Percentiles rank a stretch among this genome's conserved stretches.
Evolutionary conservation across 2,888 invertebrate species (phyloP).

Genomic region (Amiota minor): DNA sequence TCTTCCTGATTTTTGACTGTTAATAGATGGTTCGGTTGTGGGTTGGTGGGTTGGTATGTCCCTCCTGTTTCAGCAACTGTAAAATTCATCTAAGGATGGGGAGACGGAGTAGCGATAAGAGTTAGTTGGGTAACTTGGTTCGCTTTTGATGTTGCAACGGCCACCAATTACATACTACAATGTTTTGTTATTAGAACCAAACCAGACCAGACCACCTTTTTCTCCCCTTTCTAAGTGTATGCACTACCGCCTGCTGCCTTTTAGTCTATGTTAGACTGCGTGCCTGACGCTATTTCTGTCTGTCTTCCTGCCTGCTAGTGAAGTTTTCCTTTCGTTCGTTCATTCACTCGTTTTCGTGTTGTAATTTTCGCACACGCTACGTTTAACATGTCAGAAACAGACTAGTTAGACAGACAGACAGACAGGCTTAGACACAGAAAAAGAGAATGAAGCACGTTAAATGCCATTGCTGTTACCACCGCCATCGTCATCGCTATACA

Average conservation of each 20-base stretch:
- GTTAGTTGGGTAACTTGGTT: too few relatives aligned
- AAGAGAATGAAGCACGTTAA: background rate
- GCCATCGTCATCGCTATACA: background rate
- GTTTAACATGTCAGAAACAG: conserved; percentile 17
- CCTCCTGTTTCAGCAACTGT: too few relatives aligned
- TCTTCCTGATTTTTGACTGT: too few relatives aligned
- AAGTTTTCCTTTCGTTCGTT: background rate
- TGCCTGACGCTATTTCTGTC: background rate
- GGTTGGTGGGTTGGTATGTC: too few relatives aligned
- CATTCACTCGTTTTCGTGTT: background rate
- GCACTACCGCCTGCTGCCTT: too few relatives aligned
- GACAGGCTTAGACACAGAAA: background rate
- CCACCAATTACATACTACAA: background rate
- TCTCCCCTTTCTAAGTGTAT: too few relatives aligned
- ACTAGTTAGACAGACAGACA: background rate
- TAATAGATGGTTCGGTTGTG: too few relatives aligned
- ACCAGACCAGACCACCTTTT: too few relatives aligned
- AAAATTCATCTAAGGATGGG: too few relatives aligned
- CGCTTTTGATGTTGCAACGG: conserved; percentile 6
- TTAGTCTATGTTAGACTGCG: background rate
- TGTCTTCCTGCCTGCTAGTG: background rate
- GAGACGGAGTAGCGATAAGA: too few relatives aligned
- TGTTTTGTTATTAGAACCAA: too few relatives aligned
- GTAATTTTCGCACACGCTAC: conserved; percentile 26
- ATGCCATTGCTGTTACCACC: conserved; percentile 3